Percentiles rank a stretch among this genome's conserved stretches.
Conservation (phyloP, 2,113 vertebrate genomes). For the Alexandromys fortis region DNA sequence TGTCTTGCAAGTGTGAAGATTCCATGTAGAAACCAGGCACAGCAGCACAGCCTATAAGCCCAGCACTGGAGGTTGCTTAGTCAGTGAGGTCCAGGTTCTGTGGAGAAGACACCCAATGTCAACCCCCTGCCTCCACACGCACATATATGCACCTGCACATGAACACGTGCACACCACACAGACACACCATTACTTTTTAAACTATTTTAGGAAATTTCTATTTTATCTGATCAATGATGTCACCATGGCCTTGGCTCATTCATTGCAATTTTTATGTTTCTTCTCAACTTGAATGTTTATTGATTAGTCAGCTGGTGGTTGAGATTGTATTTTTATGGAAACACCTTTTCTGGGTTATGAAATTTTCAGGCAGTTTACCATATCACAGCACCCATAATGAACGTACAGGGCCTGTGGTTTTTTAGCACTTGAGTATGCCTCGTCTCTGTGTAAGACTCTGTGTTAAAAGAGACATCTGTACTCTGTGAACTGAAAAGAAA, state of each 20-base stretch:
- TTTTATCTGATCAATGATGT: background rate
- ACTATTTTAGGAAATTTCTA: background rate
- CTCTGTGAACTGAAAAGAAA: background rate
- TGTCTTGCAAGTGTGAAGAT: background rate
- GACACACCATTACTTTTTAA: background rate
- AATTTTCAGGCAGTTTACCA: background rate
- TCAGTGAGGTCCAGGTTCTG: background rate
- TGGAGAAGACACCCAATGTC: background rate
- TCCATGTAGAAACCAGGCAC: too few relatives aligned
- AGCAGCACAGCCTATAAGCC: background rate
- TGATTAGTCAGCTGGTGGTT: conserved; percentile 3
- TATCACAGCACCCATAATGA: background rate
- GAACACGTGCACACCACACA: too few relatives aligned
- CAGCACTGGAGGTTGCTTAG: background rate
- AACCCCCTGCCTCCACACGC: background rate
- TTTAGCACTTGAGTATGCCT: background rate
- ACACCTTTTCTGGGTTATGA: background rate
- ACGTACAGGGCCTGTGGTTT: background rate
- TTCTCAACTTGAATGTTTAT: background rate
- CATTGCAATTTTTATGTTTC: background rate
- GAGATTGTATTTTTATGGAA: background rate
- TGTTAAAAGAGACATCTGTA: background rate
- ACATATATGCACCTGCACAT: background rate
- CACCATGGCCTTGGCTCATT: background rate
- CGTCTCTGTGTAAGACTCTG: background rate